Evolutionary conservation across 2,888 invertebrate genomes (phyloP).

Genomic region (Dryadula phaetusa): DNA sequence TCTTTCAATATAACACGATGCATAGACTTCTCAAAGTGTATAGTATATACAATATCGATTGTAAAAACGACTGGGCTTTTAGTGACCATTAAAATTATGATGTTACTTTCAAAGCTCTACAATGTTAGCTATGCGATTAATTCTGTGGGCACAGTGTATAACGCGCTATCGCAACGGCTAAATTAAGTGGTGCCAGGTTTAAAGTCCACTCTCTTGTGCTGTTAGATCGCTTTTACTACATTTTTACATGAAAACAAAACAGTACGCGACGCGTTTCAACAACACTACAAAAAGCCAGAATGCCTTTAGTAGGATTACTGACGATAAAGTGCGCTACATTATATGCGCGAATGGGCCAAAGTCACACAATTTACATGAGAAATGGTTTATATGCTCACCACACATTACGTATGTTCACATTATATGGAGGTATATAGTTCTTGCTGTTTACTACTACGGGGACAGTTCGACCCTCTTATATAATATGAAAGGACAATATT

Average conservation of each 20-base stretch:
- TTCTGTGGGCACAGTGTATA: constrained; percentile 56
- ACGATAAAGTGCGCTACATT: constrained; percentile 70
- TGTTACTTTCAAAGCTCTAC: constrained; percentile 35
- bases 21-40: constrained; percentile 58
- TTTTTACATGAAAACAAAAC: constrained; percentile 62
- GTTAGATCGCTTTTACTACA: constrained; percentile 58
- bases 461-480: constrained; percentile 11
- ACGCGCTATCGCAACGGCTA: constrained; percentile 54
- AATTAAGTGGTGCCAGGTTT: constrained; percentile 64
- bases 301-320: constrained; percentile 61
- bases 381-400: constrained; percentile 64
- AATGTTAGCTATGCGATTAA: constrained; percentile 51
- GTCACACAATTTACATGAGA: constrained; percentile 72
- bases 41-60: constrained; percentile 43
- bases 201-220: constrained; percentile 53
- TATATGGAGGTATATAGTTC: constrained; percentile 47
- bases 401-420: constrained; percentile 56
- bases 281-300: constrained; percentile 49
- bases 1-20: constrained; percentile 43
- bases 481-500: background rate
- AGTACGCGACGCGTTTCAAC: constrained; percentile 39
- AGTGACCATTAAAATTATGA: constrained; percentile 27
- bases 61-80: constrained; percentile 9
- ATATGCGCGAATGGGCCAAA: constrained; percentile 64
- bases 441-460: constrained; percentile 49